These are phyloP conservation scores for Myoxocephalus aenaeus DNA, from an alignment of 2,797 vertebrate genomes.

Conservation along the genomic window DNA sequence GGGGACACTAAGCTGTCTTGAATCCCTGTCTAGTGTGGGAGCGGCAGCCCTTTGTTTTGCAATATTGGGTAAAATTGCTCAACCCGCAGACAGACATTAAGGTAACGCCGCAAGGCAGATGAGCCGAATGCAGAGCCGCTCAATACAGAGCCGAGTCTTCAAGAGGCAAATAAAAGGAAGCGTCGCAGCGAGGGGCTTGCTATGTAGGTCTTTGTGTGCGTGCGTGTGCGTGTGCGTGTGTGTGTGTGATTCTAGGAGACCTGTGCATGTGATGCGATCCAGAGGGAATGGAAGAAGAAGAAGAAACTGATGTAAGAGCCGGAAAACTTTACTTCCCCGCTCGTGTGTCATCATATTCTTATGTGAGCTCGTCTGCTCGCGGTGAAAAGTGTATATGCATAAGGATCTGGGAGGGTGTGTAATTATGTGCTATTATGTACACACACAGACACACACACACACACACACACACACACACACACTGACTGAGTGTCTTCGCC, in stretches of 20 bases:
- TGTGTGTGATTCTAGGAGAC: slow-evolving; percentile 60
- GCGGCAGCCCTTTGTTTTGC: slow-evolving; percentile 74
- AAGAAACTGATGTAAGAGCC: slow-evolving; percentile 80
- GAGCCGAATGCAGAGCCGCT: slow-evolving; percentile 66
- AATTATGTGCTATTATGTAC: slow-evolving; percentile 74
- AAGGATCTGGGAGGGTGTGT: slow-evolving; percentile 65
- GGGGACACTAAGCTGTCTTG: slow-evolving; percentile 69
- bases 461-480: slow-evolving; percentile 40
- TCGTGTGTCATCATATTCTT: slow-evolving; percentile 73
- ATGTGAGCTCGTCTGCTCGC: slow-evolving; percentile 56
- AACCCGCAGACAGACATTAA: slow-evolving; percentile 79
- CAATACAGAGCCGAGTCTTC: slow-evolving; percentile 64
- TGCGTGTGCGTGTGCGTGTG: slow-evolving; percentile 18
- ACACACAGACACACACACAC: slow-evolving; percentile 18
- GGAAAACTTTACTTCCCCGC: slow-evolving; percentile 73
- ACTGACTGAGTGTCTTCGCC: slow-evolving; percentile 52
- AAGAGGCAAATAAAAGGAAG: slow-evolving; percentile 75
- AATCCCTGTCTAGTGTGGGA: slow-evolving; percentile 63
- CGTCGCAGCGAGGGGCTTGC: slow-evolving; percentile 67
- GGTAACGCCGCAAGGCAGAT: slow-evolving; percentile 78
- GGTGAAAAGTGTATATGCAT: slow-evolving; percentile 59
- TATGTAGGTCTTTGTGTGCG: slow-evolving; percentile 70
- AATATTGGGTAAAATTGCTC: slow-evolving; percentile 77
- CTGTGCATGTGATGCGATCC: slow-evolving; percentile 64
- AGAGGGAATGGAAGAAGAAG: slow-evolving; percentile 66